Conservation (phyloP, 2,113 vertebrate genomes). For the Lepidothrix coronata region DNA sequence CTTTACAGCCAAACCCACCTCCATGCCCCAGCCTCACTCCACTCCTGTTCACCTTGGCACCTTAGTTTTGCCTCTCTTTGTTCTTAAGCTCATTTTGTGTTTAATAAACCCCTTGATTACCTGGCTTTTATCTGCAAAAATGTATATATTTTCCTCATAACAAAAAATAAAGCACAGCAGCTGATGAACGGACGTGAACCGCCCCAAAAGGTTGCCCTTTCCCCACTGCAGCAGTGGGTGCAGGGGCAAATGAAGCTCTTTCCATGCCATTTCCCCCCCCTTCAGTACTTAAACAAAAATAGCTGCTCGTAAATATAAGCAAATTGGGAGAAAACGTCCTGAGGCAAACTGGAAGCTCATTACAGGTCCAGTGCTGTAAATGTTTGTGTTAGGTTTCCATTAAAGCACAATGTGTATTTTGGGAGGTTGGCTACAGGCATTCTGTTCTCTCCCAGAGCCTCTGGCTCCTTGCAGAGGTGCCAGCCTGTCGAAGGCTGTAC, state of each 20-base stretch:
- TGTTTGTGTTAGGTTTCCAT: neutral
- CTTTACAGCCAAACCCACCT: neutral
- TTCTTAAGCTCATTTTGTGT: neutral
- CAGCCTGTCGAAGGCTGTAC: neutral
- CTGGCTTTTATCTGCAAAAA: neutral
- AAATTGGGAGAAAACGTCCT: neutral
- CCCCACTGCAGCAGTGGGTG: neutral
- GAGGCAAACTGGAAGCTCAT: slow-evolving; percentile 27
- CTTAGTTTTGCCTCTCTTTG: neutral
- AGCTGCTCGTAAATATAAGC: slow-evolving; percentile 21
- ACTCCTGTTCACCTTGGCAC: neutral
- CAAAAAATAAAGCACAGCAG: neutral
- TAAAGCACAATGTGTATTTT: slow-evolving; percentile 8
- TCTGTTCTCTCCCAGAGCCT: neutral
- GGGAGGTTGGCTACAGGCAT: neutral
- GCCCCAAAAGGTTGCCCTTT: neutral
- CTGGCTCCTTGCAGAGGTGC: slow-evolving; percentile 21
- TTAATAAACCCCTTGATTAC: neutral
- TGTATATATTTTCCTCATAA: neutral
- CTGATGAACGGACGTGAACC: fast-evolving
- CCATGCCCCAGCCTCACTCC: neutral
- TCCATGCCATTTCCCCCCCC: fast-evolving
- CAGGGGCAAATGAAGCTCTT: neutral
- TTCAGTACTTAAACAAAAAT: neutral
- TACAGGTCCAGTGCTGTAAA: neutral